Evolutionary conservation across 2,797 vertebrate species (phyloP).

Genomic region (Odontamblyopus lacepedii): DNA sequence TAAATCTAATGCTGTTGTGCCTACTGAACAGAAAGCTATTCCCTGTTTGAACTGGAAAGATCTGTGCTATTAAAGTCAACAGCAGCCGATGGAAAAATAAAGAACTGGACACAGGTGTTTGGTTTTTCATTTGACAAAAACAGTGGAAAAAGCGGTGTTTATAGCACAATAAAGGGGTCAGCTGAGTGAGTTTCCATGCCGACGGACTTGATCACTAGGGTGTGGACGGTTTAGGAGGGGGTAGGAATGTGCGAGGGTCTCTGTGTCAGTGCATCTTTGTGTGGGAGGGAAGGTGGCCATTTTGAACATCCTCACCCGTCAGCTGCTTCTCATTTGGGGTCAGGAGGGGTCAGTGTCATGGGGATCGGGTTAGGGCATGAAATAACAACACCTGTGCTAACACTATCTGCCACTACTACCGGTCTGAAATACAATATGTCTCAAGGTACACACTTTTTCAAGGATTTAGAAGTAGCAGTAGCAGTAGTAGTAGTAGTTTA

Average conservation of each 20-base stretch:
- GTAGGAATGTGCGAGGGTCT: conserved; percentile 60
- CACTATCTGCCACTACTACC: not conserved
- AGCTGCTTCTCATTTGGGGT: conserved; percentile 34
- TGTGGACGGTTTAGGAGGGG: conserved; percentile 67
- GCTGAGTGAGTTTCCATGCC: conserved; percentile 41
- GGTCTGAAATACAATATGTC: not conserved
- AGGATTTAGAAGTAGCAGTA: not conserved
- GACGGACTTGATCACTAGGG: conserved; percentile 55
- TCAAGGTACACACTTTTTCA: not conserved
- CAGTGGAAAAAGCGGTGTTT: conserved; percentile 39
- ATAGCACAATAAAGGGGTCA: conserved; percentile 25
- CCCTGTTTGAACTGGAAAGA: not conserved
- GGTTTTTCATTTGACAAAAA: conserved; percentile 16
- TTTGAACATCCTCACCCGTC: conserved; percentile 48
- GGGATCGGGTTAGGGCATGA: not conserved
- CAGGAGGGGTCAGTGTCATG: conserved; percentile 22
- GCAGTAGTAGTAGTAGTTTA: not conserved
- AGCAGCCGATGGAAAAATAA: conserved; percentile 20
- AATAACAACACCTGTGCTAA: not conserved
- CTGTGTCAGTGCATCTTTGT: conserved; percentile 10
- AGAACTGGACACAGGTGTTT: conserved; percentile 14
- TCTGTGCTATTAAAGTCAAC: not conserved
- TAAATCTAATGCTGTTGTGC: not conserved
- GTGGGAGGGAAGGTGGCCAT: conserved; percentile 38
- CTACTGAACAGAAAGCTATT: not conserved